A percentile compares a stretch with the other conserved stretches of the same genome.
phyloP scores from a whole-genome alignment of 1,140 invertebrate species.

The Cataglyphis hispanica region DNA sequence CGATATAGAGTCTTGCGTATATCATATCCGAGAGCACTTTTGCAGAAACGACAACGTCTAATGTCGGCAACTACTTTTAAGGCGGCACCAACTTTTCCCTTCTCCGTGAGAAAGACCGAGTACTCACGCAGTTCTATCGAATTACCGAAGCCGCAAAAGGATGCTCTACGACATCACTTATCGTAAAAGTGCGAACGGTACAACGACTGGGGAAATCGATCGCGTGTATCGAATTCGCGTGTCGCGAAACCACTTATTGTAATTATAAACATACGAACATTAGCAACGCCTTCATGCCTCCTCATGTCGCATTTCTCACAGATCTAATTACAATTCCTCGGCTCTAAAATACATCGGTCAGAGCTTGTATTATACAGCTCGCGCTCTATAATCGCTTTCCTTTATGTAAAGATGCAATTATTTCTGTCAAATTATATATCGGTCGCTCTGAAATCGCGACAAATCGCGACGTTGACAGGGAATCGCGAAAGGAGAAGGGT shows the following conservation, averaged over 20 bases:
- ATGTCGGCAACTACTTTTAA: conserved; percentile 56
- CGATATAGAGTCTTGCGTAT: conserved; percentile 18
- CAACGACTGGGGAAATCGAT: conserved; percentile 46
- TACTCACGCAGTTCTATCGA: conserved; percentile 74
- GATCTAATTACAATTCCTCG: neutral
- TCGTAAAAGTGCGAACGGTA: conserved; percentile 2
- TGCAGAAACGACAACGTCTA: conserved; percentile 10
- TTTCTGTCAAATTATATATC: conserved; percentile 13
- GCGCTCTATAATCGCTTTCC: conserved; percentile 4
- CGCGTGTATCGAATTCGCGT: conserved; percentile 65
- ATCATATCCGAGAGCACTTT: conserved; percentile 29
- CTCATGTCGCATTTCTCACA: too few relatives aligned
- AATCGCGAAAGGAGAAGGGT: conserved; percentile 3
- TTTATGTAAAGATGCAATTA: neutral
- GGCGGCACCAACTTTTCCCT: conserved; percentile 67
- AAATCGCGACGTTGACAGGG: neutral
- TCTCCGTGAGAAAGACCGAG: neutral
- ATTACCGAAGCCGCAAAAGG: conserved; percentile 69
- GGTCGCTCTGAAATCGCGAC: conserved; percentile 1
- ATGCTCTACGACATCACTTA: conserved; percentile 21
- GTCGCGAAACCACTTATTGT: conserved; percentile 63
- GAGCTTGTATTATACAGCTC: neutral
- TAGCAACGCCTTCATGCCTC: conserved; percentile 25
- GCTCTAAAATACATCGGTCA: neutral
- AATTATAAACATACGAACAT: conserved; percentile 59